These are phyloP conservation scores for Phaedon cochleariae DNA, from an alignment of 2,888 invertebrate genomes.

Conservation along the genomic window DNA sequence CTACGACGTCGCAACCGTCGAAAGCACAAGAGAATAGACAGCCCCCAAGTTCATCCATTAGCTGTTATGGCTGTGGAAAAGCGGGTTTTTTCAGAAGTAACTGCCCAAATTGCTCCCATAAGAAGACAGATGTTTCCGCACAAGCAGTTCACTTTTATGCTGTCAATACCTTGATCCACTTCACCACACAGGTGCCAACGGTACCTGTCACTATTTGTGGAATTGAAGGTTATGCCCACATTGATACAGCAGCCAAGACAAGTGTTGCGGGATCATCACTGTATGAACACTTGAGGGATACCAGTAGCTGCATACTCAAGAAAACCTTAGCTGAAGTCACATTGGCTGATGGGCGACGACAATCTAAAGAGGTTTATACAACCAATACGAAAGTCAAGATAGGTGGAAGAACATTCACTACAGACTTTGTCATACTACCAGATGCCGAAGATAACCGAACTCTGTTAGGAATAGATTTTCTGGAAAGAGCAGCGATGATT, in stretches of 20 bases:
- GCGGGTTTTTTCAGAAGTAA: conserved; percentile 13
- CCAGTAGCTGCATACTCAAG: not conserved
- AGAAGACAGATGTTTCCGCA: not conserved
- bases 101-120: conserved; percentile 1
- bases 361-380: conserved; percentile 4
- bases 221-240: conserved; percentile 16
- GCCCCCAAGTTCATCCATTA: not conserved
- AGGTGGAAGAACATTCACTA: conserved; percentile 20
- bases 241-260: conserved; percentile 23
- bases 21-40: not conserved
- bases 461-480: conserved; percentile 29
- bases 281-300: conserved; percentile 6
- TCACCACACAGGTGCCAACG: conserved; percentile 16
- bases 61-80: conserved; percentile 10
- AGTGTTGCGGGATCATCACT: conserved; percentile 12
- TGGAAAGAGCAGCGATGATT: conserved; percentile 23
- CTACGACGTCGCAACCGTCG: not conserved
- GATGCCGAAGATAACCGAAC: conserved; percentile 28
- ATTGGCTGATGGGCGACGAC: conserved; percentile 17
- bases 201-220: conserved; percentile 12
- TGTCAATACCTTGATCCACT: not conserved
- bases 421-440: conserved; percentile 27
- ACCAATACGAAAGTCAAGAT: conserved; percentile 4
- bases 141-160: conserved; percentile 1
- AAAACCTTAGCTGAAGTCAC: conserved; percentile 1